Conservation (phyloP, 2,888 invertebrate genomes). For the Eugnorisma glareosa region DNA sequence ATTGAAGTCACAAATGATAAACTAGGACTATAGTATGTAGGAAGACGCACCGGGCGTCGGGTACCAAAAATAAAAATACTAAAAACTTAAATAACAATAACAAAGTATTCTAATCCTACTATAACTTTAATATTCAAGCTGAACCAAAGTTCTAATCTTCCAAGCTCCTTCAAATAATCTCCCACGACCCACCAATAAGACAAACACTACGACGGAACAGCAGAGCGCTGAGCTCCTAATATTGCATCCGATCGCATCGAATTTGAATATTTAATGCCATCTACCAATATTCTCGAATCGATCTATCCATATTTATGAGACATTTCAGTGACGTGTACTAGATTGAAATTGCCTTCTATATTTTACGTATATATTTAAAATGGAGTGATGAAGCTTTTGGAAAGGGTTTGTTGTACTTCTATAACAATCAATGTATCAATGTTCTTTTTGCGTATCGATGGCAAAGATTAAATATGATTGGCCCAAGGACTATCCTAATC, state of each 20-base stretch:
- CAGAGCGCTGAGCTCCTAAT: conserved; percentile 49
- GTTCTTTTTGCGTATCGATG: too few relatives aligned
- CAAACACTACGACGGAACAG: conserved; percentile 44
- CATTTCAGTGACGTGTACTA: conserved; percentile 56
- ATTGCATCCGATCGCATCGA: conserved; percentile 69
- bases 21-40: too few relatives aligned
- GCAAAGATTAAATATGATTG: neutral
- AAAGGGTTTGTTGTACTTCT: conserved; percentile 13
- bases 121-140: conserved; percentile 11
- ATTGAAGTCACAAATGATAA: too few relatives aligned
- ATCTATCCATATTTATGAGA: conserved; percentile 65
- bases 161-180: conserved; percentile 36
- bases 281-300: conserved; percentile 65
- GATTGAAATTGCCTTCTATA: conserved; percentile 59
- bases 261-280: conserved; percentile 76
- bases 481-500: neutral
- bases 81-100: too few relatives aligned
- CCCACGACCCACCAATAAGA: conserved; percentile 27
- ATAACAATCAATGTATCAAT: neutral
- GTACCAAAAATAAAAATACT: too few relatives aligned
- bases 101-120: neutral
- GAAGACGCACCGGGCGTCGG: too few relatives aligned
- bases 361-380: conserved; percentile 56
- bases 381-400: conserved; percentile 26
- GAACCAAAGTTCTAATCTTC: neutral